These are phyloP conservation scores for Dastarcus helophoroides DNA, from an alignment of 2,888 invertebrate species.

Conservation along the genomic window DNA sequence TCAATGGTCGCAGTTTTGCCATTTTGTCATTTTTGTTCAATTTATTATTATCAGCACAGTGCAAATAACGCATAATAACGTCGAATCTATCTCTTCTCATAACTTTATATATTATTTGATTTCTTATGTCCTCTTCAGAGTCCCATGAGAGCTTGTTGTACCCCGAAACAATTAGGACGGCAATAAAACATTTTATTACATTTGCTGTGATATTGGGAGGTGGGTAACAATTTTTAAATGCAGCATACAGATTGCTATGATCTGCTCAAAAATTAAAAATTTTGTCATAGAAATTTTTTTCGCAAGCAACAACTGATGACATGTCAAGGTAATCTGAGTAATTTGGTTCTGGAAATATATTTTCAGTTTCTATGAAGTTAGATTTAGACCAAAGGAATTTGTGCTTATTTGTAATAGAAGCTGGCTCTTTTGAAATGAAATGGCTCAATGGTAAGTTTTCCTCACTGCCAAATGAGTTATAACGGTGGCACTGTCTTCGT, in stretches of 20 bases:
- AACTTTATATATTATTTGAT: conserved; percentile 12
- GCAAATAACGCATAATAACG: conserved; percentile 13
- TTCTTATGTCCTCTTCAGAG: conserved; percentile 11
- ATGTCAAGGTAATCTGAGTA: conserved; percentile 7
- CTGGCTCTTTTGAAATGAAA: no score
- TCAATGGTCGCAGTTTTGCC: conserved; percentile 19
- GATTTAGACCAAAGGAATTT: no score
- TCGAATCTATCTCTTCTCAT: conserved; percentile 15
- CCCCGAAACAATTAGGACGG: conserved; percentile 13
- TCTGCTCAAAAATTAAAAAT: conserved; percentile 5
- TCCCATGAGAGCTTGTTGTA: conserved; percentile 15
- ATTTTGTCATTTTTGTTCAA: conserved; percentile 17
- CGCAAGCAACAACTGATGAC: conserved; percentile 7
- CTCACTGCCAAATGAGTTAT: no score
- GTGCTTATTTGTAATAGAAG: no score
- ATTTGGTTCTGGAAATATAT: conserved; percentile 9
- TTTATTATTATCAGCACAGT: conserved; percentile 13
- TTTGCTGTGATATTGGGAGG: conserved; percentile 8
- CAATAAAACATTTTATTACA: conserved; percentile 14
- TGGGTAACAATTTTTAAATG: conserved; percentile 5
- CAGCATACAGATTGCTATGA: conserved; percentile 7
- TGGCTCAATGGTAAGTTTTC: no score
- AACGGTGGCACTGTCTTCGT: no score
- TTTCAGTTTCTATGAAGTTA: no score
- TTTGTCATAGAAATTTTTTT: conserved; percentile 7